Base-by-base conservation (phyloP, 2,888 invertebrate species). In the Ormia ochracea region DNA sequence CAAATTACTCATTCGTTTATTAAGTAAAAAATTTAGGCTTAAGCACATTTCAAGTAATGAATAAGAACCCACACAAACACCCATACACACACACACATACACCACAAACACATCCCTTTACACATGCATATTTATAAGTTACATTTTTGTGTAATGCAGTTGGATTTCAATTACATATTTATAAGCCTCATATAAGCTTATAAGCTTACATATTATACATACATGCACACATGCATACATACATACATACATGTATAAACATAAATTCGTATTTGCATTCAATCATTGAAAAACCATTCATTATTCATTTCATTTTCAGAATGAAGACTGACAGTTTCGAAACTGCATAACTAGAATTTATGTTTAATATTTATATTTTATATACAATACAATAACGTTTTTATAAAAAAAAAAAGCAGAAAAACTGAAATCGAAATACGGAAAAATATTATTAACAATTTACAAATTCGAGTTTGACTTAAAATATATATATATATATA, bases 271-370 rank as follows among this genome's bases (percentile, higher is more conserved):
- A 61, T 14, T 14, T 38, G 14, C 23, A 41, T 26, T 23, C 31
- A 48, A 41, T 50, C 65, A 59, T 41, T 26, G 9, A n/a, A 56
- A 65, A 31, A 17, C 1, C 36, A 45, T 17, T 38, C 43, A 65
- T 63, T n/a, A 68, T 26, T 50, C 43, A 63, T 65, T 79, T 79
- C 59, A 80, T 80, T 76, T 72, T 50, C 23, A 41, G 73, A 76
- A 76, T 80, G 76, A 80, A 80, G 80, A 80, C 80, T 80, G 80
- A 69, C 76, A 76, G 72, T 58, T 80, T 68, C 10, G 21, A 63
- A 76, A 58, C 76, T 68, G 76, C 72, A 76, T 33, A 76, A 70
- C 52, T 65, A 75, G 58, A 66, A 52, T 52, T 70, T 79, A 63
- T 59, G 33, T 73, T 72, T 63, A 63, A 50, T 41, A 41, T 45